Evolutionary conservation across 2,113 vertebrate species (phyloP).

Genomic region (Urocitellus parryii): DNA sequence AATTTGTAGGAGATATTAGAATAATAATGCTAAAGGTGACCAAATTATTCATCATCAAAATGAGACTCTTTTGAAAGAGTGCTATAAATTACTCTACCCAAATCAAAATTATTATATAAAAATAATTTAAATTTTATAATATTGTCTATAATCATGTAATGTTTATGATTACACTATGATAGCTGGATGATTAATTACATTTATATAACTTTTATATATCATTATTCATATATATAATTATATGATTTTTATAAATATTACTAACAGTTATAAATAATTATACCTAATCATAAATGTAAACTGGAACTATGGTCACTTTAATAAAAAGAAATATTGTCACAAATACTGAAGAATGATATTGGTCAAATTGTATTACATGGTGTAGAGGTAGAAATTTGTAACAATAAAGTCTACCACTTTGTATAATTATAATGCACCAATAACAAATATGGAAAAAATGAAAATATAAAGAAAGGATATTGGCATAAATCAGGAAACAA

Average conservation of each 20-base stretch:
- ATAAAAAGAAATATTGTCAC: neutral
- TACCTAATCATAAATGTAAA: neutral
- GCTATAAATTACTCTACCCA: neutral
- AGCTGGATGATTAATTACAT: neutral
- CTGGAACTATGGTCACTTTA: neutral
- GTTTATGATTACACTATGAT: neutral
- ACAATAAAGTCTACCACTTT: no score
- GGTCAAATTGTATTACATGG: no score
- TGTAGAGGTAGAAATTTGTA: no score
- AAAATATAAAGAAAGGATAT: no score
- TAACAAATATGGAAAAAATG: no score
- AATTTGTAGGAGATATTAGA: neutral
- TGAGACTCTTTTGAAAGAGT: neutral
- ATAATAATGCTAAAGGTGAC: neutral
- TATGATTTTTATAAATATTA: neutral
- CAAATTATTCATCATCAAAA: conserved; percentile 18
- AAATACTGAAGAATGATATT: neutral
- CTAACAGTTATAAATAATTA: neutral
- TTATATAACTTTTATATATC: neutral
- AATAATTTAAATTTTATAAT: neutral
- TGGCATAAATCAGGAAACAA: neutral
- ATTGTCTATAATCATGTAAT: neutral
- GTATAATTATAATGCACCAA: no score
- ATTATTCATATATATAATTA: neutral
- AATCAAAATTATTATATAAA: neutral